Conservation (phyloP, 2,888 invertebrate species). For the Aproaerema taeniolella region DNA sequence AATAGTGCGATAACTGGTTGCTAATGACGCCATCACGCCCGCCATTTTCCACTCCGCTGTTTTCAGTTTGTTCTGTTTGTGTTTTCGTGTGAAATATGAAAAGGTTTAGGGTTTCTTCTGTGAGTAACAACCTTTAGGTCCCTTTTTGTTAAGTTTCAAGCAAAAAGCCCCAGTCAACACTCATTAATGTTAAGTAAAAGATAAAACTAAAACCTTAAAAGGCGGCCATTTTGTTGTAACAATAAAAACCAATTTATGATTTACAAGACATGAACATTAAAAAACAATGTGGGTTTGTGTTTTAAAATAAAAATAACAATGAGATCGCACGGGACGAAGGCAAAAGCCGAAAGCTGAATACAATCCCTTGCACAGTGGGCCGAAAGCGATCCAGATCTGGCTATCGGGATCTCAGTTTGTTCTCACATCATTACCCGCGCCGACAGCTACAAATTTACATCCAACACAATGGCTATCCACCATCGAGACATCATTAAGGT, state of each 20-base stretch:
- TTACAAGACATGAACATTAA: constrained; percentile 45
- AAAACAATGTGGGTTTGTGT: constrained; percentile 45
- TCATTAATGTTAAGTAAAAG: constrained; percentile 21
- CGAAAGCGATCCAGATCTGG: constrained; percentile 69
- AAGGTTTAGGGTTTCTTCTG: constrained; percentile 38
- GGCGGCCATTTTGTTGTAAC: constrained; percentile 9
- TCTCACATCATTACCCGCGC: constrained; percentile 78
- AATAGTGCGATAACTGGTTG: constrained; percentile 70
- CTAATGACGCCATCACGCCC: constrained; percentile 61
- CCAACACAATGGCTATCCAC: constrained; percentile 77
- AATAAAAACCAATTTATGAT: constrained; percentile 34
- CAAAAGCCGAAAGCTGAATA: constrained; percentile 54
- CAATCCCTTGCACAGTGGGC: constrained; percentile 59
- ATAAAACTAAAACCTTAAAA: constrained; percentile 12
- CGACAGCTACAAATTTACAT: constrained; percentile 78
- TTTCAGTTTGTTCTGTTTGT: constrained; percentile 66
- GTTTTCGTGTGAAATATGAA: constrained; percentile 40
- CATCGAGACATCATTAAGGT: constrained; percentile 78
- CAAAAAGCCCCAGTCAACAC: constrained; percentile 14
- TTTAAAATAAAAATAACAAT: constrained; percentile 44
- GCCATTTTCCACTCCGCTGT: constrained; percentile 47
- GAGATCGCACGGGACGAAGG: constrained; percentile 38
- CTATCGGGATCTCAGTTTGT: constrained; percentile 76
- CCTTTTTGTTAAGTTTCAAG: constrained; percentile 34
- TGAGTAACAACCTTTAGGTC: constrained; percentile 18